Base-by-base conservation (phyloP, 1,140 invertebrate genomes). In the Tenebrio molitor region DNA sequence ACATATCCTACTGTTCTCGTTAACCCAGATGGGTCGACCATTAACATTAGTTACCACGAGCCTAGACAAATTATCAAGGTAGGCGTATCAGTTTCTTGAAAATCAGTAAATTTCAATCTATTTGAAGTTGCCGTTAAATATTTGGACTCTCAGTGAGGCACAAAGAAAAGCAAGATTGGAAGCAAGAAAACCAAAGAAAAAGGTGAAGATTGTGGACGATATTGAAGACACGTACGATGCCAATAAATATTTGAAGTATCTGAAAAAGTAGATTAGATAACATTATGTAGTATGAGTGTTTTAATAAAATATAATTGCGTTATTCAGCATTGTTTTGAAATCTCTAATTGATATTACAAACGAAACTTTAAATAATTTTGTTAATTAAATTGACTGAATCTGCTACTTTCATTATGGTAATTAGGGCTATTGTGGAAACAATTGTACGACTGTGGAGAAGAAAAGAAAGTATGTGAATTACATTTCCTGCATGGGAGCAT, bases 51-150 rank as follows among this genome's bases (percentile, higher is more conserved):
- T 75, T 95, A 97, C 81, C 86, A 90, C 72, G 93, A 95, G 83
- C 95, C 95, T 4, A 84, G 93, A 69, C 89, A 89, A 85, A 93
- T 97, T 71, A 93, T 98, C 17, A 92, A 88, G 85, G 93, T 94
- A 85, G 78, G 72, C 80, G 19, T 63, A 41, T 1, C 6, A 71
- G 25, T 65, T 29, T 64, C 15, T 19, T n/a, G n/a, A n/a, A n/a
- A 41, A 1, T 8, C 21, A 17, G 14, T 70, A 6, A 7, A 14
- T 1, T 16, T 19, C 15, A 62, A 33, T 71, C n/a, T 7, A 6
- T 39, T 86, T 89, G 50, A 80, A 95, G 90, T 83, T 97, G 44
- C 95, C 95, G 0, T 53, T 95, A 25, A 90, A 97, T 85, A 78
- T 96, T 10, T 86, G 84, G 25, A 84, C 84, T 39, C 81, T 97